Conservation (phyloP, 2,113 vertebrate genomes). For the Pelecanoides urinatrix region DNA sequence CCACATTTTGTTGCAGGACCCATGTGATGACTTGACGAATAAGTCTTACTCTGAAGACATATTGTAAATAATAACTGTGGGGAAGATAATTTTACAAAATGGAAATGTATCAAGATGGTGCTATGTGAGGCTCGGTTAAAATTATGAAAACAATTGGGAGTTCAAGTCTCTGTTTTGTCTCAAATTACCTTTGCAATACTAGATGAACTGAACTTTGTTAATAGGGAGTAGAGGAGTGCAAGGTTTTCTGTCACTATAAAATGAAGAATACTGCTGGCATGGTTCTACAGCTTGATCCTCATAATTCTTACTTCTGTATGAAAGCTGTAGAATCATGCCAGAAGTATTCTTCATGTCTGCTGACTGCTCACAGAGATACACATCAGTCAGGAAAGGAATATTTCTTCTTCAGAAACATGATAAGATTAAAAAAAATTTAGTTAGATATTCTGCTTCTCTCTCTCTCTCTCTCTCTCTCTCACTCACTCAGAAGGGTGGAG, state of each 20-base stretch:
- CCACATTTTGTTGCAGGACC: neutral
- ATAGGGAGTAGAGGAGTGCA: rapidly evolving
- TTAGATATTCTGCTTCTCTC: neutral
- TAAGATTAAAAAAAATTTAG: neutral
- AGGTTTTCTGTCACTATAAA: no score
- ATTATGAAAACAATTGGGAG: neutral
- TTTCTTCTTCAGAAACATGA: neutral
- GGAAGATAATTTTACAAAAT: neutral
- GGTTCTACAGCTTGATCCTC: no score
- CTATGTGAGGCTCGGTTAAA: neutral
- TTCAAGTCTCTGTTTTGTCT: neutral
- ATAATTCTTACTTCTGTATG: no score
- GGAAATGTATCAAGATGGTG: neutral
- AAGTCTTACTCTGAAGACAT: neutral
- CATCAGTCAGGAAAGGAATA: neutral
- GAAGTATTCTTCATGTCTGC: neutral
- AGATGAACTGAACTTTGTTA: neutral
- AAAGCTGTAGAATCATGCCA: neutral
- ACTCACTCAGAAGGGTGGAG: neutral
- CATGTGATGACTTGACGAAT: neutral
- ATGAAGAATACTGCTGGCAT: no score
- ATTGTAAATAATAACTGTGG: neutral
- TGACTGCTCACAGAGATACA: neutral
- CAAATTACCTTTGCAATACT: neutral
- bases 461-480: neutral